A percentile compares a stretch with the other conserved stretches of the same genome.
Conservation (phyloP, 2,113 vertebrate genomes). For the Noturus placidus region DNA sequence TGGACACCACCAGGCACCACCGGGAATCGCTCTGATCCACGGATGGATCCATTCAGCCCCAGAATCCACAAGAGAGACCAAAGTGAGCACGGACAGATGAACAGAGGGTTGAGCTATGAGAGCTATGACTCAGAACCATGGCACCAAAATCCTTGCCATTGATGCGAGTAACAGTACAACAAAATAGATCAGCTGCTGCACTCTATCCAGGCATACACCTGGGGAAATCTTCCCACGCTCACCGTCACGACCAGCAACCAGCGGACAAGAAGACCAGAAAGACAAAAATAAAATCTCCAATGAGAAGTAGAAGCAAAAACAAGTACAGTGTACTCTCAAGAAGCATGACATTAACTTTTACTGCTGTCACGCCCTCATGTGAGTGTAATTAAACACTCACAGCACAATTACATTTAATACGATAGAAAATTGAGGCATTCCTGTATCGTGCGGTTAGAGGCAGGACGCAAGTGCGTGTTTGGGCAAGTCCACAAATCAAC, state of each 20-base stretch:
- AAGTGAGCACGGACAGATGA: not conserved
- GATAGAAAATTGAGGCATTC: not conserved
- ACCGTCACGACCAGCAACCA: not conserved
- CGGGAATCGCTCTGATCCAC: not conserved
- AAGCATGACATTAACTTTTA: conserved; percentile 10
- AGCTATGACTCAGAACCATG: too few relatives aligned
- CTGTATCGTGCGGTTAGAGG: not conserved
- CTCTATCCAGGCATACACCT: not conserved
- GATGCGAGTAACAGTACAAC: not conserved
- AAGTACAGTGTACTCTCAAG: not conserved
- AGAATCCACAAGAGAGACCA: not conserved
- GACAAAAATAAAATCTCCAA: not conserved
- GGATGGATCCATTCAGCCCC: not conserved
- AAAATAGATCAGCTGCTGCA: not conserved
- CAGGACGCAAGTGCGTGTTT: not conserved
- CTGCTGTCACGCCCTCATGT: not conserved
- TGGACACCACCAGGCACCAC: not conserved
- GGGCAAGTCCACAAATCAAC: not conserved
- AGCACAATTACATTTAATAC: not conserved
- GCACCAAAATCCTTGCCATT: too few relatives aligned
- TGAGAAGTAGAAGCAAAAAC: not conserved
- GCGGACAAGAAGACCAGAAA: not conserved
- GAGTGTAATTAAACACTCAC: not conserved
- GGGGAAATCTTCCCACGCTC: not conserved
- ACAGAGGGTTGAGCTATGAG: too few relatives aligned